phyloP scores from a whole-genome alignment of 2,888 invertebrate species.

The Smittia aterrima region DNA sequence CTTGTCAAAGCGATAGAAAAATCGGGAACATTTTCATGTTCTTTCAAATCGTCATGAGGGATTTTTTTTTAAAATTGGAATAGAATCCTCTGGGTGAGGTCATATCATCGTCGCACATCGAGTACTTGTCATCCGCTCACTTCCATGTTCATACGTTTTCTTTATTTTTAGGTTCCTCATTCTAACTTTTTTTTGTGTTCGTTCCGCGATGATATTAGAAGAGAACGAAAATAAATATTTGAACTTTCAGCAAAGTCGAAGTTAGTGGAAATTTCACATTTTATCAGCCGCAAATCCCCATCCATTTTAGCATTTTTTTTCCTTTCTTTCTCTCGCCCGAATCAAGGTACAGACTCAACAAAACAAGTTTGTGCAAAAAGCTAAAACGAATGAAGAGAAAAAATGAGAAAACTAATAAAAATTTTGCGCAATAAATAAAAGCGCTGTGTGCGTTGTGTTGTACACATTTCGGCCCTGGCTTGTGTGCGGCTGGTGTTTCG shows the following conservation, averaged over 20 bases:
- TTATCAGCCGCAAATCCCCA: neutral
- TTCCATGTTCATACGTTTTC: neutral
- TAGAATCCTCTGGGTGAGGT: neutral
- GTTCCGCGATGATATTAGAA: too few relatives aligned
- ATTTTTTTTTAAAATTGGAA: too few relatives aligned
- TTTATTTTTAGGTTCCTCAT: neutral
- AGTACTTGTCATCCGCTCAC: too few relatives aligned
- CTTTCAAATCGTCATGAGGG: too few relatives aligned
- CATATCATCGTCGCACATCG: neutral
- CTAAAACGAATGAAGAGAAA: constrained; percentile 16
- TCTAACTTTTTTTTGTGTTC: neutral
- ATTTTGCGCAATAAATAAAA: constrained; percentile 38
- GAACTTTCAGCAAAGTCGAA: too few relatives aligned
- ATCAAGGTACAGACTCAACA: constrained; percentile 29
- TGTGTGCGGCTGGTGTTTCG: constrained; percentile 23
- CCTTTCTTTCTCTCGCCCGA: neutral
- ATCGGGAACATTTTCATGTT: too few relatives aligned
- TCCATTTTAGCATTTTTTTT: neutral
- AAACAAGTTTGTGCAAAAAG: constrained; percentile 33
- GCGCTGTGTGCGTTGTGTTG: neutral
- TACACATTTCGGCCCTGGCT: constrained; percentile 27
- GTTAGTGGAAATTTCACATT: neutral
- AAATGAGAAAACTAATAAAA: constrained; percentile 38
- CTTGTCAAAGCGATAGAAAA: too few relatives aligned
- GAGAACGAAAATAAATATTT: too few relatives aligned